Base-by-base conservation (phyloP, 2,797 vertebrate genomes). In the Manis crassicaudata region DNA sequence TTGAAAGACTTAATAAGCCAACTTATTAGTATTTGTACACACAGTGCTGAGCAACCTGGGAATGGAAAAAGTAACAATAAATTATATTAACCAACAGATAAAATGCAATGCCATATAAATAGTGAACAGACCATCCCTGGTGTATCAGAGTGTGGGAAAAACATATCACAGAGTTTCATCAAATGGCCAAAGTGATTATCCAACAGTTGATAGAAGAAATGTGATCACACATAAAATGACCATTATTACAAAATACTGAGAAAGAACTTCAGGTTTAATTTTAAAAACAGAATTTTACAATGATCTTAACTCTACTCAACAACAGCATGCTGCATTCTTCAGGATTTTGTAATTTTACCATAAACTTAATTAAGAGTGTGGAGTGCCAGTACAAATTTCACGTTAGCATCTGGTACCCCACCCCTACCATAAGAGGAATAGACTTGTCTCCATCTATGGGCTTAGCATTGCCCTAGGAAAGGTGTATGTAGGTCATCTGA, bases 1-100 rank as follows among this genome's bases (percentile, higher is more conserved):
- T 46, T 46, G 21, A 90, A 92, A 92, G 32, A 32, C 67, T 82
- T 88, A 96, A 92, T 92, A 92, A 95, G 72, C 16, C 67, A 84
- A 70, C n/a, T 85, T 95, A 94, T 85, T 92, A 95, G 52, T 95
- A 94, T 94, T 68, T 96, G 73, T 65, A 94, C 40, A 90, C 37
- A 95, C 6, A 87, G 46, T 90, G 73, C 56, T 90, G 83, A 90
- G 80, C 75, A 92, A 85, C 56, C 25, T 92, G 67, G 81, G 52
- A 90, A 65, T 56, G 96, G 80, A 67, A 96, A 56, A 92, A 75
- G 2, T 87, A 85, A 90, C 8, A 63, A 88, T 85, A 88, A 91
- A 93, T 95, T 90, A 75, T 56, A 91, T 81, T 87, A 93, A 95
- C 60, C 25, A 91, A 95, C n/a, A 96, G 73, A 73, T 80, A 93